Base-by-base conservation (phyloP, 2,113 vertebrate species). In the Nanorana parkeri region DNA sequence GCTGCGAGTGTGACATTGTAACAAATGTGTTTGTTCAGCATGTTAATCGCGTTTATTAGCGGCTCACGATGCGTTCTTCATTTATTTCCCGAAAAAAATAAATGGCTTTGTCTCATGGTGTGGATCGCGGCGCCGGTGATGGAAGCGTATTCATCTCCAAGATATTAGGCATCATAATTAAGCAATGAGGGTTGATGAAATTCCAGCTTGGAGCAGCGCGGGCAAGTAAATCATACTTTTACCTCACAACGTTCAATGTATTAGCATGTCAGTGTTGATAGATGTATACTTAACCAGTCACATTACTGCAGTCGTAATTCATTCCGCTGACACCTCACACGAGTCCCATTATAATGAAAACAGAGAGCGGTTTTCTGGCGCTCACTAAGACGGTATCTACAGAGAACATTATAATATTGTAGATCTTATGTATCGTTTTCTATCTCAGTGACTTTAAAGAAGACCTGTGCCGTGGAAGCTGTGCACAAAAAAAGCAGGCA, bases 261-360 rank as follows among this genome's bases (percentile, higher is more conserved):
- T 75, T 67, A 47, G 41, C 16, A 21, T 67, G 61, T 82, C 80
- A 76, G n/a, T 5, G 17, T 21, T 75, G 80, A 82, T 82, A 58
- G 64, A 82, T 82, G 72, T 76, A 28, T 67, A 76, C 63, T 55
- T 67, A 82, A 68, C 80, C 61, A 47, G 61, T 66, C 80, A 67
- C 58, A 81, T 81, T 81, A 74, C 69, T 7, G 68, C 69, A 16
- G 63, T 76, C 72, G 21, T 82, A 75, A 76, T 29, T 75, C 71
- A 76, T 82, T 82, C 61, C 5, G 2, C 52, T 68, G 71, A 55
- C 71, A 67, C 52, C 28, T 36, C 63, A n/a, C 17, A 26, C 28
- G 74, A 66, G 15, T 68, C 6, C n/a, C 24, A 29, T 58, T 65
- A 67, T 66, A 78, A 78, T 78, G 63, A 54, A 29, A 54, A 64